Evolutionary conservation across 2,888 invertebrate species (phyloP), one percentile per base, ranked within the genome.

Genomic region (Pyralis farinalis): DNA sequence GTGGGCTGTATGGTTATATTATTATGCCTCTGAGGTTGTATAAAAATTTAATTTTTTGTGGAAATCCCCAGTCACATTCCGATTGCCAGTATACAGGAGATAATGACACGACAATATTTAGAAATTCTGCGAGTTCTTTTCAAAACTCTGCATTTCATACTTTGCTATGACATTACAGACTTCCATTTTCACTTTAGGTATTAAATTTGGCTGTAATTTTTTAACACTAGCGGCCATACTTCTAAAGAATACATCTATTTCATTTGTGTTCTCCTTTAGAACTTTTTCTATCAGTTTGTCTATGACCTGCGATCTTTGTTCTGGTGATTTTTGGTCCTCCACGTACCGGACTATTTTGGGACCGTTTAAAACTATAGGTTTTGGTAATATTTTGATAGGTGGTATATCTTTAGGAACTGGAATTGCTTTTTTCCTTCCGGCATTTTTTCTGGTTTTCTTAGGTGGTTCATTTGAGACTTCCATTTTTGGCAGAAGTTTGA

Each of bases 151-250:
- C 86, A 88, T 87, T 67, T 88, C 88, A 59, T 88, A 88, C 54
- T 87, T 88, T 0, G 88, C 88, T 40, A 88, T 87, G 3, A 88
- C 87, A 66, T 85, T 88, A 47, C 88, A 88, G 11, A 88, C 88
- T 62, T 88, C 88, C 88, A 88, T 87, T 51, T 88, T 88, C 0
- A 87, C 87, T 69, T 87, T 87, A 12, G 88, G 88, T 55, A 88
- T 87, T 49, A 88, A 62, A 57, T 81, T 85, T 6, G 88, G 88
- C 45, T 85, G 86, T 52, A 88, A 58, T 49, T 88, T 88, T 50
- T 87, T 88, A 1, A 88, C 88, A 55, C 85, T 87, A 3, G 88
- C 84, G 0, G 88, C 87, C 88, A 88, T 88, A 59, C 87, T 87
- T 37, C 84, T 65, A 42, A 88, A 88, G 60, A 88, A 88, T 0